Base-by-base conservation (phyloP, 2,113 vertebrate species). In the Alosa alosa region DNA sequence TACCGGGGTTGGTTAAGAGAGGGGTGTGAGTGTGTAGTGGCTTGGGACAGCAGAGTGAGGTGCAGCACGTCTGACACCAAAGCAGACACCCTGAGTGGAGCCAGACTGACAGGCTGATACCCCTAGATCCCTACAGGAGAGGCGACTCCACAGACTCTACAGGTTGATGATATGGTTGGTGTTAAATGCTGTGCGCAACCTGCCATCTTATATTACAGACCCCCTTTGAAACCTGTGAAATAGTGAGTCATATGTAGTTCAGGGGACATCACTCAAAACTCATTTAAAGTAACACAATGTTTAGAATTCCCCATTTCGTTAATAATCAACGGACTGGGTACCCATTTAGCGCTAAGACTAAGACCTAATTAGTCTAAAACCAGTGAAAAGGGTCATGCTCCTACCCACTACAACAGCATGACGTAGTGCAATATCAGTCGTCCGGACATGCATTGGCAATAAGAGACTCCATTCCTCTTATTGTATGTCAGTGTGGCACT, bases 161-260 rank as follows among this genome's bases (percentile, higher is more conserved):
- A 78, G 72, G 72, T 78, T 78, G 72, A 31, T 41, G 72, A 78
- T 39, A 78, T 17, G 72, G 11, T 78, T 78, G 72, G 39, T 72
- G 64, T 72, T 72, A 72, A 1, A 15, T 78, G 36, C 2, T 39
- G 36, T 1, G 15, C 36, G 72, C 72, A 78, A 78, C 72, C 55
- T 22, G 6, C 55, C 31, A 17, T 36, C 72, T 78, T 78, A 31
- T 39, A 36, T 78, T 78, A 78, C 36, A 78, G 72, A 41, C 15
- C 31, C 9, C 11, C 64, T 72, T 25, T 72, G 64, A 25, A 64
- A 64, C 22, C 22, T 22, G 60, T 64, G 60, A 64, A 64, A 25
- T 25, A n/a, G n/a, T 78, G 13, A 13, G 72, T 36, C 15, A 4
- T 78, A 15, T 36, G 17, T 36, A 78, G 72, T 41, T 1, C 25